A percentile compares a stretch with the other conserved stretches of the same genome.
Conservation (phyloP, 2,113 vertebrate genomes). For the Picathartes gymnocephalus region DNA sequence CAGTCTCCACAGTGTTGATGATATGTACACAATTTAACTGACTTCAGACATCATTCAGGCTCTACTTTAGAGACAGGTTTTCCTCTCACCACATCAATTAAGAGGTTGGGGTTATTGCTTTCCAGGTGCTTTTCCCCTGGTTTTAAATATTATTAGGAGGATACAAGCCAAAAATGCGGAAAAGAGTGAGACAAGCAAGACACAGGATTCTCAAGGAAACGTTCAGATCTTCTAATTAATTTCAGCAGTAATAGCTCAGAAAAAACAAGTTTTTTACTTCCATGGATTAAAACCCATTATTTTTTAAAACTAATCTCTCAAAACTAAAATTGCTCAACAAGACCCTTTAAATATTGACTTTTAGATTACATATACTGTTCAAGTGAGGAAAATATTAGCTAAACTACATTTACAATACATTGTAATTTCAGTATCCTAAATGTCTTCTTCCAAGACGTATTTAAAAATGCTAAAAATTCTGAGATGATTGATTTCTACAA, state of each 20-base stretch:
- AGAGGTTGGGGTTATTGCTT: background rate
- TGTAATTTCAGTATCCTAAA: background rate
- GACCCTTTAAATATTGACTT: background rate
- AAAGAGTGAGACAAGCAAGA: background rate
- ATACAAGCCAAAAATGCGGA: background rate
- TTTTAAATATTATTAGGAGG: background rate
- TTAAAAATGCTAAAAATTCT: background rate
- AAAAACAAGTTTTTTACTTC: background rate
- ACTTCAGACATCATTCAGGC: background rate
- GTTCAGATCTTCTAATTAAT: background rate
- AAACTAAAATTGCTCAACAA: background rate
- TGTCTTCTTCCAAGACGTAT: background rate
- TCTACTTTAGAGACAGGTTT: background rate
- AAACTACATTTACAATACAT: background rate
- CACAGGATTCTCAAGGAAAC: background rate
- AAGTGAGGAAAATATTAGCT: background rate
- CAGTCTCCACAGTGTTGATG: background rate
- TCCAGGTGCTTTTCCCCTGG: background rate
- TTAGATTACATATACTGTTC: background rate
- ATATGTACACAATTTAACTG: background rate
- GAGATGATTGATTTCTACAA: background rate
- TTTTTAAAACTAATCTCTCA: background rate
- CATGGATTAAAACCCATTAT: fast-evolving
- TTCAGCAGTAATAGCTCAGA: background rate
- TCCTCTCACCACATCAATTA: background rate